Conservation (phyloP, 2,888 invertebrate genomes). For the Arctia plantaginis region DNA sequence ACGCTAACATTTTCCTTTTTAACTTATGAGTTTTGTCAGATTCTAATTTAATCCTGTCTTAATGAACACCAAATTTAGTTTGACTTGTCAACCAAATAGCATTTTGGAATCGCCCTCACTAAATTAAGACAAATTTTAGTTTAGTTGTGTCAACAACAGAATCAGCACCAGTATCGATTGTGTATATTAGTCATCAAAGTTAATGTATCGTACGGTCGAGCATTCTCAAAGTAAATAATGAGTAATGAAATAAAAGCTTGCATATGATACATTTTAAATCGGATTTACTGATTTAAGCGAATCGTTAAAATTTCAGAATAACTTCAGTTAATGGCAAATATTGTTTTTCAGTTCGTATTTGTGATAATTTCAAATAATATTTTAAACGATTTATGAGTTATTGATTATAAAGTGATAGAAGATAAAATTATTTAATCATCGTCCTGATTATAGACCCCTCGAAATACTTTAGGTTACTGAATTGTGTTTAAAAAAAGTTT, state of each 20-base stretch:
- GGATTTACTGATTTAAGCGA: slow-evolving; percentile 30
- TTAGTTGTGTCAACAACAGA: too few species aligned
- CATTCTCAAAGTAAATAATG: slow-evolving; percentile 38
- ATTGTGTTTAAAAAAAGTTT: too few species aligned
- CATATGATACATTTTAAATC: slow-evolving; percentile 32
- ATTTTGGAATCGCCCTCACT: too few species aligned
- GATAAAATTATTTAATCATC: too few species aligned
- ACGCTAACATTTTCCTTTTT: too few species aligned
- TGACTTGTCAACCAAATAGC: too few species aligned
- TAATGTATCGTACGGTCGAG: slow-evolving; percentile 16
- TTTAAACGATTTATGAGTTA: background rate
- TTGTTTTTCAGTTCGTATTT: background rate
- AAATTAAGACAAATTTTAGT: too few species aligned
- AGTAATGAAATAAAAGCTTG: slow-evolving; percentile 22
- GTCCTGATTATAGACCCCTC: too few species aligned
- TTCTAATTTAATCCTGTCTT: too few species aligned
- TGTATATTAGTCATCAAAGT: slow-evolving; percentile 39
- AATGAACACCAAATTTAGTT: too few species aligned
- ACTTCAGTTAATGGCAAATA: slow-evolving; percentile 20
- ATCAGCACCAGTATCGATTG: slow-evolving; percentile 14
- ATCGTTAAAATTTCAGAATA: slow-evolving; percentile 24
- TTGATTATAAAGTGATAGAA: background rate
- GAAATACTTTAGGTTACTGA: too few species aligned
- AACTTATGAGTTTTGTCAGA: too few species aligned
- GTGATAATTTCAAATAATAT: background rate